Conservation (phyloP, 2,888 invertebrate species). For the Camptogramma bilineatum region DNA sequence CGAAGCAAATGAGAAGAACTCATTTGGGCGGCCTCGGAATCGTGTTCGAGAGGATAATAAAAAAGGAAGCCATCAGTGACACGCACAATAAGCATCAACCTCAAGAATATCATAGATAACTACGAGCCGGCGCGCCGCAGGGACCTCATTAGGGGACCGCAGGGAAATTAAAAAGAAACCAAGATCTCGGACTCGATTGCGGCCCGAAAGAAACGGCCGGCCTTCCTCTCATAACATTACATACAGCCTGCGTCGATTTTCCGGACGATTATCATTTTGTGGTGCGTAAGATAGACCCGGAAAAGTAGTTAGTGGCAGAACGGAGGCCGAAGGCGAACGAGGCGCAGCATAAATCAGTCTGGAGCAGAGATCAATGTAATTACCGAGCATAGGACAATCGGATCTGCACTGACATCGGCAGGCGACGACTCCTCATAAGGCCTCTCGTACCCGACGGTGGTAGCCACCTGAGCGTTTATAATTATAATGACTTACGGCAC, state of each 20-base stretch:
- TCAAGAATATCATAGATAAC: slow-evolving; percentile 86
- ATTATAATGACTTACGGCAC: not conserved
- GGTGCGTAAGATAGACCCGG: slow-evolving; percentile 81
- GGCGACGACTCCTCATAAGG: slow-evolving; percentile 28
- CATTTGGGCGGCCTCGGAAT: slow-evolving; percentile 83
- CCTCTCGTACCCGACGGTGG: not conserved
- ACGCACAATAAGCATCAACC: slow-evolving; percentile 86
- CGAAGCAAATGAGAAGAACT: slow-evolving; percentile 83
- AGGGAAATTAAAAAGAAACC: slow-evolving; percentile 86
- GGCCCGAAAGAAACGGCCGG: slow-evolving; percentile 77
- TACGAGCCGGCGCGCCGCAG: slow-evolving; percentile 71
- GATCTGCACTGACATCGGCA: slow-evolving; percentile 51
- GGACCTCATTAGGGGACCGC: slow-evolving; percentile 85
- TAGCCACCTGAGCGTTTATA: not conserved
- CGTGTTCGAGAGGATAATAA: slow-evolving; percentile 85
- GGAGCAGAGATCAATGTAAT: slow-evolving; percentile 74
- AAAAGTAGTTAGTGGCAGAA: slow-evolving; percentile 78
- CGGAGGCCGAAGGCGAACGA: slow-evolving; percentile 59
- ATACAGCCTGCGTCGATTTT: slow-evolving; percentile 84
- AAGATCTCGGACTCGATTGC: slow-evolving; percentile 85
- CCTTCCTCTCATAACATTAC: slow-evolving; percentile 85
- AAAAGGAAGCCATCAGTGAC: slow-evolving; percentile 85
- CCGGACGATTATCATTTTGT: slow-evolving; percentile 86
- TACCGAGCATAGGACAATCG: slow-evolving; percentile 68
- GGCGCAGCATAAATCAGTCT: slow-evolving; percentile 71